Percentiles rank a stretch among this genome's conserved stretches.
phyloP scores from a whole-genome alignment of 2,113 vertebrate species.

The Pteropus alecto region DNA sequence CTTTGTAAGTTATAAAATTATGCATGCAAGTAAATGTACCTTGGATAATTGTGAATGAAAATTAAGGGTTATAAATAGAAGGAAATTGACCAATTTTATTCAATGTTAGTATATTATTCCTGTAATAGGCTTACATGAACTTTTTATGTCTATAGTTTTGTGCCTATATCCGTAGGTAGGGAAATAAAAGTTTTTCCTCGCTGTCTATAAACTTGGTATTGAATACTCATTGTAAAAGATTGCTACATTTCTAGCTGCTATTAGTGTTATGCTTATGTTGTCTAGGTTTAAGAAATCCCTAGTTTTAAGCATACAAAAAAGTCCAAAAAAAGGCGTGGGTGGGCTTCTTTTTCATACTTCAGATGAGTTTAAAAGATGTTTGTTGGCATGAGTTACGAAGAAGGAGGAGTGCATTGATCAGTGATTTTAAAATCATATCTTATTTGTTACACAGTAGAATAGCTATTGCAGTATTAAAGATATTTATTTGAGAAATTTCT shows the following conservation, averaged over 20 bases:
- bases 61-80: background rate
- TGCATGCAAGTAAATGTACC: background rate
- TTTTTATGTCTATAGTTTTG: background rate
- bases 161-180: background rate
- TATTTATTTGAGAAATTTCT: background rate
- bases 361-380: background rate
- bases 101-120: background rate
- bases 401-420: background rate
- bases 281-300: background rate
- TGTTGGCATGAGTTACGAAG: background rate
- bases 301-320: background rate
- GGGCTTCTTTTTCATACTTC: background rate
- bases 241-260: background rate
- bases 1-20: background rate
- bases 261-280: background rate
- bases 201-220: background rate
- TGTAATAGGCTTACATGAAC: background rate
- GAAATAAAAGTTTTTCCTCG: background rate
- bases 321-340: too few relatives aligned
- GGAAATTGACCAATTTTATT: background rate
- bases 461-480: background rate
- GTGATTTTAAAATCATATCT: background rate
- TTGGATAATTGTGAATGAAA: background rate
- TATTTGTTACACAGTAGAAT: fast-evolving
- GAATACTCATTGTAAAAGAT: background rate